Conservation (phyloP, 2,888 invertebrate genomes). For the Myopa testacea region DNA sequence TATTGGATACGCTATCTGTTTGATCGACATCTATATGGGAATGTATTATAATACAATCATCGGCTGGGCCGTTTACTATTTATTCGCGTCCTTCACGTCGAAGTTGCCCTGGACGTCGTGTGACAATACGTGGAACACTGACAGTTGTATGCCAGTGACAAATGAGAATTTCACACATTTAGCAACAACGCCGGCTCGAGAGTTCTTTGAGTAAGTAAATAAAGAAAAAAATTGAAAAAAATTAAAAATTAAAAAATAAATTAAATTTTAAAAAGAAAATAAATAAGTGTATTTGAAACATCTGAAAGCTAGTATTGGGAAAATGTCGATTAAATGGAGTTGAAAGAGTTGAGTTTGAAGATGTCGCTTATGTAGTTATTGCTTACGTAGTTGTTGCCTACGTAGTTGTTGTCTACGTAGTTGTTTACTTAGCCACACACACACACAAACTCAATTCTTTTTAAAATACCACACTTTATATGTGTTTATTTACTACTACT, state of each 20-base stretch:
- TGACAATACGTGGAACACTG: constrained; percentile 88
- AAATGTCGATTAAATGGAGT: neutral
- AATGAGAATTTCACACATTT: constrained; percentile 71
- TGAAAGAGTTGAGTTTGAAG: too few relatives aligned
- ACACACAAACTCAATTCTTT: neutral
- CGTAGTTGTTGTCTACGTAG: neutral
- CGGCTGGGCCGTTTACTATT: constrained; percentile 94
- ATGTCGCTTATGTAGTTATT: too few relatives aligned
- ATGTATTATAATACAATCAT: constrained; percentile 99
- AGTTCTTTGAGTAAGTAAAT: constrained; percentile 85
- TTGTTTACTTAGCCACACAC: constrained; percentile 33
- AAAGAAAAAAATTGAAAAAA: too few relatives aligned
- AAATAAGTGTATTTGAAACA: neutral
- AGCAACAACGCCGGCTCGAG: constrained; percentile 82
- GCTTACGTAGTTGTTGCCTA: constrained; percentile 17
- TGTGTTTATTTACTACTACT: constrained; percentile 16
- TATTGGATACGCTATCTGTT: constrained; percentile 94
- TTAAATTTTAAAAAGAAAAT: neutral
- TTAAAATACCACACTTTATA: constrained; percentile 13
- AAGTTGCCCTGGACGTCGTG: constrained; percentile 90
- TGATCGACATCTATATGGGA: constrained; percentile 94
- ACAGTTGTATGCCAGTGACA: constrained; percentile 77
- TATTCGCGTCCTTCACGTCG: constrained; percentile 83
- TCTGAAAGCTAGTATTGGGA: neutral
- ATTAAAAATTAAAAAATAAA: neutral